Conservation (phyloP, 2,113 vertebrate genomes). For the Protobothrops flavoviridis region DNA sequence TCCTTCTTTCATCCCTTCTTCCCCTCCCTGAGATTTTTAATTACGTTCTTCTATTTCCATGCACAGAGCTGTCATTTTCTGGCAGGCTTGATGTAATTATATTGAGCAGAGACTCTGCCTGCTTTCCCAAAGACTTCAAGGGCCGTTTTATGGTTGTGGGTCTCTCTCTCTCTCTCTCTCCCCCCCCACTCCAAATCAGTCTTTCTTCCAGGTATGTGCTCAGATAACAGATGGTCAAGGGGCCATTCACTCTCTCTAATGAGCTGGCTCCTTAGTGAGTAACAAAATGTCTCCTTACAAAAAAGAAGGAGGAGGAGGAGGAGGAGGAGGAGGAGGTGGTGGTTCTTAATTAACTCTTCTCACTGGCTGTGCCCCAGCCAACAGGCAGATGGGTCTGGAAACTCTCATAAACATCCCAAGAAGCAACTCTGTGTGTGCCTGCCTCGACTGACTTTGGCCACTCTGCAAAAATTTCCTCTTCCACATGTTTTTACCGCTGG, state of each 20-base stretch:
- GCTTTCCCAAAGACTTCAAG: slow-evolving; percentile 41
- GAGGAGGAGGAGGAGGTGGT: not conserved
- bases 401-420: not conserved
- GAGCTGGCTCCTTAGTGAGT: slow-evolving; percentile 42
- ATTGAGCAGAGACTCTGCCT: slow-evolving; percentile 50
- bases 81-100: slow-evolving; percentile 58
- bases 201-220: slow-evolving; percentile 57
- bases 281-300: slow-evolving; percentile 31
- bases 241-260: slow-evolving; percentile 46
- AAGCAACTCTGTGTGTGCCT: no score
- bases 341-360: slow-evolving; percentile 32
- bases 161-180: not conserved
- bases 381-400: slow-evolving; percentile 4
- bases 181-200: slow-evolving; percentile 31
- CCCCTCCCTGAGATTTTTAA: slow-evolving; percentile 61
- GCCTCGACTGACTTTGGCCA: no score
- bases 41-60: slow-evolving; percentile 66
- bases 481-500: not conserved
- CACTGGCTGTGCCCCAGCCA: slow-evolving; percentile 10
- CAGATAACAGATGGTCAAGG: slow-evolving; percentile 63
- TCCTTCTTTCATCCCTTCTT: not conserved
- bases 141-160: slow-evolving; percentile 32
- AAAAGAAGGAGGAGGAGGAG: slow-evolving; percentile 35
- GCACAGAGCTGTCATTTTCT: slow-evolving; percentile 59
- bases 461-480: no score